A percentile compares a stretch with the other conserved stretches of the same genome.
Evolutionary conservation across 2,113 vertebrate genomes (phyloP).

Genomic region (Crotalus tigris): DNA sequence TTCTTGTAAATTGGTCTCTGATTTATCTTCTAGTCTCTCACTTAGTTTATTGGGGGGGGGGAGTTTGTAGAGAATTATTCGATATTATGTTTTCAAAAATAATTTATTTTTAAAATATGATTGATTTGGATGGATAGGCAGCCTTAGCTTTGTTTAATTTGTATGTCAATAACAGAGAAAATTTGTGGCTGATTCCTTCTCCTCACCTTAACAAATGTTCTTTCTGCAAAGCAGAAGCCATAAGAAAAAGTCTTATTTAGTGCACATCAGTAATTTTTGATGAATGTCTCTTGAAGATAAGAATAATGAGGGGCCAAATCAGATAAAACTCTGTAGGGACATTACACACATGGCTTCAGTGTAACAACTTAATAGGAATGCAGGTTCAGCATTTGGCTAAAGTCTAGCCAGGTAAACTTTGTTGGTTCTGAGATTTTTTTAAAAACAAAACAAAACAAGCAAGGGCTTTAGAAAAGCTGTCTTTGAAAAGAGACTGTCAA

Average conservation of each 20-base stretch:
- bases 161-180: not conserved
- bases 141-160: not conserved
- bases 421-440: conserved; percentile 71
- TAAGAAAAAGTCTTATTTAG: conserved; percentile 5
- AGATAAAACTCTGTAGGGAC: conserved; percentile 62
- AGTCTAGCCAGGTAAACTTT: conserved; percentile 77
- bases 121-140: not conserved
- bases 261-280: conserved; percentile 35
- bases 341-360: conserved; percentile 73
- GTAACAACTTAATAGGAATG: conserved; percentile 75
- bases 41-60: not conserved
- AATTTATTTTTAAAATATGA: not conserved
- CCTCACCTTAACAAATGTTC: not conserved
- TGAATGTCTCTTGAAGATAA: not conserved
- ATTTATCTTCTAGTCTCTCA: not conserved
- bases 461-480: conserved; percentile 57
- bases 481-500: conserved; percentile 73
- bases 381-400: conserved; percentile 65
- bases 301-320: conserved; percentile 63
- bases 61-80: not conserved
- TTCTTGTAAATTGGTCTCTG: not conserved
- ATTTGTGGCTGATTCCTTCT: not conserved
- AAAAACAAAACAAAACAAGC: conserved; percentile 59
- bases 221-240: not conserved
- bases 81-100: not conserved